Evolutionary conservation across 2,888 invertebrate genomes (phyloP).

Genomic region (Chaitophorus viminalis): DNA sequence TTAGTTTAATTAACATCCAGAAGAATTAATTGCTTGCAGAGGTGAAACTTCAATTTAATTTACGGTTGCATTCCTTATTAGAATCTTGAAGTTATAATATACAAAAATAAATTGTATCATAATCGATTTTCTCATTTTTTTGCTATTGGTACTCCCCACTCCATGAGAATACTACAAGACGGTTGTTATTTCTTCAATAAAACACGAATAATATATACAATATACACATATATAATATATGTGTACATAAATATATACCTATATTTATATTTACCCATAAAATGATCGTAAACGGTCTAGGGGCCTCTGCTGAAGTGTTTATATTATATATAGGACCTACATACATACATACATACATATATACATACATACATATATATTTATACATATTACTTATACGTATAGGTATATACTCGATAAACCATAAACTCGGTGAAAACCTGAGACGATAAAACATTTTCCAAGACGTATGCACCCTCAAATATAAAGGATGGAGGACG

Average conservation of each 20-base stretch:
- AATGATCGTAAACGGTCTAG: conserved; percentile 30
- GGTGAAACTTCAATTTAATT: not conserved
- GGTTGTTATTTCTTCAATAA: conserved; percentile 41
- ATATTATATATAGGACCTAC: not conserved
- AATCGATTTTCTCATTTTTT: not conserved
- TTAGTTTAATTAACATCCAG: not conserved
- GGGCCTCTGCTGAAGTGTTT: conserved; percentile 16
- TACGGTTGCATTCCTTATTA: not conserved
- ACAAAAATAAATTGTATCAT: not conserved
- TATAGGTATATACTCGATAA: conserved; percentile 24
- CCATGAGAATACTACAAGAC: not conserved
- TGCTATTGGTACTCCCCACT: no score
- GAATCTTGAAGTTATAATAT: not conserved
- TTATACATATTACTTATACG: not conserved
- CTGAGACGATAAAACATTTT: conserved; percentile 53
- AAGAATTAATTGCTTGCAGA: not conserved
- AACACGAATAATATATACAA: not conserved
- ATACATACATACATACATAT: not conserved
- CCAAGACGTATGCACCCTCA: conserved; percentile 21
- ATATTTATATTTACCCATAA: conserved; percentile 36
- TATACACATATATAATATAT: no score
- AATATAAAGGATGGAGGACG: not conserved
- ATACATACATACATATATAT: not conserved
- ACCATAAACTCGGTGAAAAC: conserved; percentile 48
- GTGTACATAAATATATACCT: not conserved